A percentile compares a stretch with the other conserved stretches of the same genome.
Conservation (phyloP, 2,888 invertebrate genomes). For the Drosophila testacea region DNA sequence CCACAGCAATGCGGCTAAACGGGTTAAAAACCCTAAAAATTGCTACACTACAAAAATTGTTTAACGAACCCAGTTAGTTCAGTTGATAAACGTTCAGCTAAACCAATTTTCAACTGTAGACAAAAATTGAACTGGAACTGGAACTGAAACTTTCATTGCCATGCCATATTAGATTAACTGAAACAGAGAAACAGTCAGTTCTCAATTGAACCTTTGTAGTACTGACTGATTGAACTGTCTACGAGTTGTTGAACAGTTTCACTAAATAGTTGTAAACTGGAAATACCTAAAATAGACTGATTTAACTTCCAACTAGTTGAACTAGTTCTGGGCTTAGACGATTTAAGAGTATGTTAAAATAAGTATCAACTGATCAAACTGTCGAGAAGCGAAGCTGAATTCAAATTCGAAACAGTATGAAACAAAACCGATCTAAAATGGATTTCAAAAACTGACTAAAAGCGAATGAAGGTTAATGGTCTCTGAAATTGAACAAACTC, state of each 20-base stretch:
- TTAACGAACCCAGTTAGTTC: slow-evolving; percentile 32
- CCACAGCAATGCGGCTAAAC: slow-evolving; percentile 29
- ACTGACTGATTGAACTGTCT: slow-evolving; percentile 2
- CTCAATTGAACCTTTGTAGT: neutral
- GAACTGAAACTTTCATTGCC: neutral
- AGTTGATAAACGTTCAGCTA: slow-evolving; percentile 23
- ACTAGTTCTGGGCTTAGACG: too few relatives aligned
- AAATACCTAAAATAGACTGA: too few relatives aligned
- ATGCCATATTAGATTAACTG: slow-evolving; percentile 1
- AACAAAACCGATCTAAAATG: neutral
- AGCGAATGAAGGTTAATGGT: too few relatives aligned
- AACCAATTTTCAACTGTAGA: slow-evolving; percentile 15
- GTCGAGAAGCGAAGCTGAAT: too few relatives aligned
- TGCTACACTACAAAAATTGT: slow-evolving; percentile 18
- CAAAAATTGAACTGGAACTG: neutral
- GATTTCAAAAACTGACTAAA: too few relatives aligned
- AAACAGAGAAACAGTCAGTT: neutral
- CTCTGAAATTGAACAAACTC: too few relatives aligned
- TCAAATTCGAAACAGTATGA: neutral
- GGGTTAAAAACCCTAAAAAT: slow-evolving; percentile 32
- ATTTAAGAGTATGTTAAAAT: too few relatives aligned
- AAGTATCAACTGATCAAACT: too few relatives aligned
- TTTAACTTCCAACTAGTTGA: too few relatives aligned
- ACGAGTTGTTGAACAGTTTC: too few relatives aligned
- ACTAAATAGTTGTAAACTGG: neutral